Evolutionary conservation across 2,113 vertebrate genomes (phyloP).

Genomic region (Thalassoma bifasciatum): DNA sequence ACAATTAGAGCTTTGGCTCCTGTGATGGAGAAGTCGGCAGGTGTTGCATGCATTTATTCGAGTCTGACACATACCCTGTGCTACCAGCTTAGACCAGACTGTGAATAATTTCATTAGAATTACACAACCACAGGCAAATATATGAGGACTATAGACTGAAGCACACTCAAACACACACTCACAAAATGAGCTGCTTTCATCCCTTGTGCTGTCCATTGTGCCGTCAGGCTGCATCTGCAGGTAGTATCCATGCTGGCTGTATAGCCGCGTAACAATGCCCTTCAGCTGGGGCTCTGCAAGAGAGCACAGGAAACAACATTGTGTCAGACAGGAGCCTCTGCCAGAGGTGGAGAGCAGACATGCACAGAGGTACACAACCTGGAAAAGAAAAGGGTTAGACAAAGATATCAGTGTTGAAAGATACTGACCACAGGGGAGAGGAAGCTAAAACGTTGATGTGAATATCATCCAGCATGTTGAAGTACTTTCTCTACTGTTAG

Average conservation of each 20-base stretch:
- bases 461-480: too few species aligned
- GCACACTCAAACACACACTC: constrained; percentile 41
- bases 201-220: constrained; percentile 87
- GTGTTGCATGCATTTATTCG: background rate
- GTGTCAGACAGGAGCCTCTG: constrained; percentile 7
- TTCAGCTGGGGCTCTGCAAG: constrained; percentile 90
- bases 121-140: constrained; percentile 4
- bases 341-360: constrained; percentile 6
- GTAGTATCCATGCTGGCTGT: constrained; percentile 90
- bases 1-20: constrained; percentile 5
- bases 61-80: background rate
- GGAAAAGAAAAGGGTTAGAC: background rate
- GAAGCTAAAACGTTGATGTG: too few species aligned
- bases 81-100: background rate
- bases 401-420: background rate
- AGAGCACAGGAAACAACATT: constrained; percentile 22
- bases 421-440: too few species aligned
- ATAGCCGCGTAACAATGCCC: constrained; percentile 90
- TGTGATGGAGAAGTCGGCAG: background rate
- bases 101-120: constrained; percentile 30
- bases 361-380: constrained; percentile 14
- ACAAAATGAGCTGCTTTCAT: constrained; percentile 86
- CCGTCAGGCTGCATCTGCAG: constrained; percentile 91
- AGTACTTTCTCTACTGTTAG: too few species aligned
- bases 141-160: background rate